Conservation (phyloP, 2,797 vertebrate species). For the Ibycter americanus region DNA sequence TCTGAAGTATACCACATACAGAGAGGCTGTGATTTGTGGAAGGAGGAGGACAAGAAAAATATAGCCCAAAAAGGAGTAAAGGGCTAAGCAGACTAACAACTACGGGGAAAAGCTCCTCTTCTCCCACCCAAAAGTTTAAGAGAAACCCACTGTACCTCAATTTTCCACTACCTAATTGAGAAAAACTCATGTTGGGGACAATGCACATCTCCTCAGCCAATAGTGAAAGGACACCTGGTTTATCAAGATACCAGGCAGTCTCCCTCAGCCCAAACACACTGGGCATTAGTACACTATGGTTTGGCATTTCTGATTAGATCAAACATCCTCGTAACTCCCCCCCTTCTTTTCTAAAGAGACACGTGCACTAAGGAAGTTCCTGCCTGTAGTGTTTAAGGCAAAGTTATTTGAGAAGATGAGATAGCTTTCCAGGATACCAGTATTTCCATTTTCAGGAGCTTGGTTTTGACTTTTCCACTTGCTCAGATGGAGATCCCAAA, state of each 20-base stretch:
- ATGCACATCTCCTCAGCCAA: not conserved
- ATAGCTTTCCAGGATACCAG: conserved; percentile 38
- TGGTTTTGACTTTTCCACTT: conserved; percentile 9
- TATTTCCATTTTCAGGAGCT: conserved; percentile 48
- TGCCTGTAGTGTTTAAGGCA: not conserved
- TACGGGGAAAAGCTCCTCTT: not conserved
- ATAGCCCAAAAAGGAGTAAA: not conserved
- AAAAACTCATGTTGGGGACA: not conserved
- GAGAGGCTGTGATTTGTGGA: not conserved
- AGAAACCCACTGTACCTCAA: not conserved
- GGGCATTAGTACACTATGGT: not conserved
- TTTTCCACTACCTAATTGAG: not conserved
- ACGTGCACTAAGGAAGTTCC: not conserved
- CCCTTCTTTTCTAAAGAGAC: not conserved
- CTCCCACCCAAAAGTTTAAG: not conserved
- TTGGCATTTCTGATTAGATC: conserved; percentile 23
- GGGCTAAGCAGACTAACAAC: not conserved
- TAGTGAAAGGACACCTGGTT: not conserved
- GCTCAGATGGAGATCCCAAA: not conserved
- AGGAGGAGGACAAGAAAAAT: not conserved
- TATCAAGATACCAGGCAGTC: not conserved
- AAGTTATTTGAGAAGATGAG: conserved; percentile 30
- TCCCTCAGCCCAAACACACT: not conserved
- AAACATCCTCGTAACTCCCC: not conserved
- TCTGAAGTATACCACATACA: not conserved